Evolutionary conservation across 2,113 vertebrate genomes (phyloP), one percentile per base, ranked within the genome.

Genomic region (Lonchura striata): DNA sequence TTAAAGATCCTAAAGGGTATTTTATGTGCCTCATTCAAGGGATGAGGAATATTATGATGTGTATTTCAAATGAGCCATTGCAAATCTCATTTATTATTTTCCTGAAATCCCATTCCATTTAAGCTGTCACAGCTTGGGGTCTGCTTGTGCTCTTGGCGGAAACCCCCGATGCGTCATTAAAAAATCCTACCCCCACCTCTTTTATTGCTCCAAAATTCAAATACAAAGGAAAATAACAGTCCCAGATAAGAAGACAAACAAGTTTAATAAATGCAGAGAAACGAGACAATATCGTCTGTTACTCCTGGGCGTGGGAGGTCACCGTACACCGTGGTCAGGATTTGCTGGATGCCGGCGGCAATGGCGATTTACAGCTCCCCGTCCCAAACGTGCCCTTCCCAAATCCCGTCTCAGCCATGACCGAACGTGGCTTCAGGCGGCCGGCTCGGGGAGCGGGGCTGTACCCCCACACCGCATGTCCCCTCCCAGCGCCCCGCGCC

Each of bases 21-120:
- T 91, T 88, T 70, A 69, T 81, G 42, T 53, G 42, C 60, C n/a
- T 72, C 22, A 28, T 77, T 79, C 2, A 3, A 77, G 72, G 65
- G 90, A 79, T 86, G 84, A 94, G 71, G 86, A 71, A 21, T 92
- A 80, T 89, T 75, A 53, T 16, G 61, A 82, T 57, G 65, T 66
- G 71, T 92, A 37, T 84, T 95, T 90, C 92, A 70, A 90, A 91
- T 76, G 90, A 95, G 76, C 86, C 80, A 8, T 96, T 95, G 74
- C 91, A 76, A 87, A 92, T 70, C 80, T 82, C 92, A 74, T 85
- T 83, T 94, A 74, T 94, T 81, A 88, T 84, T 63, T 74, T 66
- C 80, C 64, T 0, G 11, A 47, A 90, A 81, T 90, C 85, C 39
- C 57, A 65, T 82, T 94, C 78, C 35, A 22, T 92, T 93, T 78